Conservation (phyloP, 2,113 vertebrate species). For the Cebidichthys violaceus region DNA sequence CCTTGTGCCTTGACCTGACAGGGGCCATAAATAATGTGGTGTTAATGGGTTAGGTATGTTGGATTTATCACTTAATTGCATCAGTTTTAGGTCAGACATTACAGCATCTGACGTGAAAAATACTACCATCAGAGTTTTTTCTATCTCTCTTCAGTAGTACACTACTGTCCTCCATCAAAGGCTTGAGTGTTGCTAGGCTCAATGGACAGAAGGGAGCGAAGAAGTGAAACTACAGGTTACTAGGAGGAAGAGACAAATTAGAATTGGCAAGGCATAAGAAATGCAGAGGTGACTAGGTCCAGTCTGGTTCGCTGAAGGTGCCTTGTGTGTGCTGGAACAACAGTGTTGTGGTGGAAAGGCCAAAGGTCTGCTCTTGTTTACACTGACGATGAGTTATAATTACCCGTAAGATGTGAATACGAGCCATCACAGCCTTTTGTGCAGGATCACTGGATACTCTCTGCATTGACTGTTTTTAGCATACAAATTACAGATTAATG, state of each 20-base stretch:
- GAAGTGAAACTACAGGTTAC: constrained; percentile 30
- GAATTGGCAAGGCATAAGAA: constrained; percentile 47
- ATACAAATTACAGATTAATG: background rate
- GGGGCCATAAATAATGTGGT: constrained; percentile 26
- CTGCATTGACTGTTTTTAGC: background rate
- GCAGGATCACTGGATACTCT: background rate
- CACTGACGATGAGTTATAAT: constrained; percentile 22
- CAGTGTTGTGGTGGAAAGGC: background rate
- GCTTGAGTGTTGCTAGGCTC: background rate
- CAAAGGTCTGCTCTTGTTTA: constrained; percentile 29
- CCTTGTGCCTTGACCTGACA: constrained; percentile 25
- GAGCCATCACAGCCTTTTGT: constrained; percentile 2
- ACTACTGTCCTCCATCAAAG: background rate
- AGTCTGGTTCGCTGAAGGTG: constrained; percentile 21
- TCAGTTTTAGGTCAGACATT: constrained; percentile 25
- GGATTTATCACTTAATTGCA: constrained; percentile 37
- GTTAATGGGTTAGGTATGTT: constrained; percentile 32
- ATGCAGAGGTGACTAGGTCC: constrained; percentile 44
- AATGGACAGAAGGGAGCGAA: constrained; percentile 8
- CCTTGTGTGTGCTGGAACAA: background rate
- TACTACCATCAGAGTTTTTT: background rate
- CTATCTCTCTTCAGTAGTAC: background rate
- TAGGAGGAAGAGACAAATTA: constrained; percentile 26
- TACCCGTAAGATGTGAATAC: constrained; percentile 3
- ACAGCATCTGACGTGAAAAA: constrained; percentile 7